phyloP scores from a whole-genome alignment of 2,888 invertebrate species.

The Hemistola chrysoprasaria region DNA sequence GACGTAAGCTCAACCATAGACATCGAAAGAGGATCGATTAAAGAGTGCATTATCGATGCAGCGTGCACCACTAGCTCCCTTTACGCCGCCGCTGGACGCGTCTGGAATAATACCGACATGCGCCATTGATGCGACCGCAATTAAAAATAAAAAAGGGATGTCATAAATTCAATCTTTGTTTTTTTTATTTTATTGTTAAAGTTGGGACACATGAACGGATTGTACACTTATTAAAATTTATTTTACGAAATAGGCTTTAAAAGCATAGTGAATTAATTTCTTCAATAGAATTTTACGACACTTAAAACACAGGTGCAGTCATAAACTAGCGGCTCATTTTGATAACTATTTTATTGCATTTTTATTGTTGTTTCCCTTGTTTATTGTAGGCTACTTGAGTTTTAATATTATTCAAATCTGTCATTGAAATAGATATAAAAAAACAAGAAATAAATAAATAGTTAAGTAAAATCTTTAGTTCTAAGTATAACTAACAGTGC shows the following conservation, averaged over 20 bases:
- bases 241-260: too few species aligned
- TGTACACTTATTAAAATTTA: too few species aligned
- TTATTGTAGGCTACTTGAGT: constrained; percentile 1
- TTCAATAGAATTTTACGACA: background rate
- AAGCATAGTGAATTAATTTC: too few species aligned
- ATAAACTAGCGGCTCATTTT: constrained; percentile 3
- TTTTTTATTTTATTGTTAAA: too few species aligned
- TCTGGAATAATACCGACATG: constrained; percentile 18
- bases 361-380: constrained; percentile 8
- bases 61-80: constrained; percentile 33
- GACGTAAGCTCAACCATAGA: too few species aligned
- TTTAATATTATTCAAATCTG: background rate
- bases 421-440: too few species aligned
- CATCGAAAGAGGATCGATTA: constrained; percentile 30
- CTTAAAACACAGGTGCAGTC: constrained; percentile 6
- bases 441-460: too few species aligned
- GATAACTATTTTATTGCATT: constrained; percentile 4
- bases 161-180: background rate
- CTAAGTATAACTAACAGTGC: too few species aligned
- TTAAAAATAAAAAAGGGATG: constrained; percentile 16
- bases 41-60: constrained; percentile 37
- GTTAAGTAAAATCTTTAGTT: too few species aligned
- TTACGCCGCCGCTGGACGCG: constrained; percentile 41
- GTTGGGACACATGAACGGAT: too few species aligned
- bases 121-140: constrained; percentile 18